Evolutionary conservation across 2,113 vertebrate species (phyloP).

Genomic region (Aythya baeri): DNA sequence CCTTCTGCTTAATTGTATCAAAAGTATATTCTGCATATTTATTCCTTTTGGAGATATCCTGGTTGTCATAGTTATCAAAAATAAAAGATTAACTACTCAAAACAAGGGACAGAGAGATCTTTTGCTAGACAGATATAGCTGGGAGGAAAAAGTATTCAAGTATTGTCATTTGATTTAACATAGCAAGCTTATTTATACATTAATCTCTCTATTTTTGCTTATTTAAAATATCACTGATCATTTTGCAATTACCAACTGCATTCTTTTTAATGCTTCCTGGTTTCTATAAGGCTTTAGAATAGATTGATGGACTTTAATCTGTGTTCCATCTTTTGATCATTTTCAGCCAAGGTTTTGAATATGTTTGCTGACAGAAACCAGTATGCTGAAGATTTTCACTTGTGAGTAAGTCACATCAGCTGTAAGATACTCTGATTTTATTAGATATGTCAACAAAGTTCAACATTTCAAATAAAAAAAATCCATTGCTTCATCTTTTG

Average conservation of each 20-base stretch:
- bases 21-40: not conserved
- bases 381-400: not conserved
- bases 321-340: not conserved
- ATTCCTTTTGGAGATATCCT: not conserved
- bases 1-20: not conserved
- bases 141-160: not conserved
- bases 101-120: not conserved
- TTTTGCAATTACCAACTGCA: not conserved
- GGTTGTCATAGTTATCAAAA: not conserved
- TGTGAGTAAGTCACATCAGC: not conserved
- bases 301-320: not conserved
- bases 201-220: not conserved
- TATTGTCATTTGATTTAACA: not conserved
- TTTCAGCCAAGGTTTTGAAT: constrained; percentile 2
- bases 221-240: not conserved
- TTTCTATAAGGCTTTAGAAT: not conserved
- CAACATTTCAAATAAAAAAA: not conserved
- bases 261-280: not conserved
- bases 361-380: not conserved
- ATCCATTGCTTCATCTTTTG: not conserved
- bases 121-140: not conserved
- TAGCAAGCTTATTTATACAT: not conserved
- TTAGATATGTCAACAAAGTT: not conserved
- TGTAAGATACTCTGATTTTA: not conserved
- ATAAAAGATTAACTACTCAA: not conserved